A percentile compares a stretch with the other conserved stretches of the same genome.
Conservation (phyloP, 35 echinoderm and acorn worm genomes). For the Eucidaris tribuloides region DNA sequence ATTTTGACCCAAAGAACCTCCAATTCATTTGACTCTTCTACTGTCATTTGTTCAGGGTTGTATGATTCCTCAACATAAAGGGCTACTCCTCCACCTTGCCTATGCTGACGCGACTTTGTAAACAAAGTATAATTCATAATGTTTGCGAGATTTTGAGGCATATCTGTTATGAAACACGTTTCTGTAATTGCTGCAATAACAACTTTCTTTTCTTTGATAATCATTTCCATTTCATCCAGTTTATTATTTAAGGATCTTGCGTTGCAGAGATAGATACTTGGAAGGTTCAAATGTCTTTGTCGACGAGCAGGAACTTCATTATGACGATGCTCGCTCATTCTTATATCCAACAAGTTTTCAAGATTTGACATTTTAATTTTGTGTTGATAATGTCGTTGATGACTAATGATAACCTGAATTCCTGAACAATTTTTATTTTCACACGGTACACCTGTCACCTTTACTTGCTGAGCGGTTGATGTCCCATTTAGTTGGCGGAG, state of each 20-base stretch:
- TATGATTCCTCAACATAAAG: slow-evolving; percentile 24
- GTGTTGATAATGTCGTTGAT: neutral
- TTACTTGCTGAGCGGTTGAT: neutral
- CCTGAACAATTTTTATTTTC: neutral
- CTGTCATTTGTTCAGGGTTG: neutral
- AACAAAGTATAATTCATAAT: neutral
- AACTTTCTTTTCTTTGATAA: slow-evolving; percentile 6
- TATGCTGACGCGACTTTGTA: slow-evolving; percentile 18
- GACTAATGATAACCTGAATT: neutral
- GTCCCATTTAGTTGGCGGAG: neutral
- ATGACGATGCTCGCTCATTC: neutral
- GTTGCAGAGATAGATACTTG: neutral
- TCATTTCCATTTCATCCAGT: slow-evolving; percentile 22
- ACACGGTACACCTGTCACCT: neutral
- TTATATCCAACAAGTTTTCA: neutral
- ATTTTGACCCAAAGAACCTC: slow-evolving; percentile 44
- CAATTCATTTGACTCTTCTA: slow-evolving; percentile 12
- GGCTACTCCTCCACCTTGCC: slow-evolving; percentile 26
- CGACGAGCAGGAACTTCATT: neutral
- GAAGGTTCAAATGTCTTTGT: neutral
- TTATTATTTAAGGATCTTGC: slow-evolving; percentile 10
- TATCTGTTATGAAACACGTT: slow-evolving; percentile 11
- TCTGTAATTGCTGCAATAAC: slow-evolving; percentile 6
- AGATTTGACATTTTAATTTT: neutral
- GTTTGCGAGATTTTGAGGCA: neutral